These are phyloP conservation scores for Junonia oenone DNA, from an alignment of 2,888 invertebrate species.

Conservation along the genomic window DNA sequence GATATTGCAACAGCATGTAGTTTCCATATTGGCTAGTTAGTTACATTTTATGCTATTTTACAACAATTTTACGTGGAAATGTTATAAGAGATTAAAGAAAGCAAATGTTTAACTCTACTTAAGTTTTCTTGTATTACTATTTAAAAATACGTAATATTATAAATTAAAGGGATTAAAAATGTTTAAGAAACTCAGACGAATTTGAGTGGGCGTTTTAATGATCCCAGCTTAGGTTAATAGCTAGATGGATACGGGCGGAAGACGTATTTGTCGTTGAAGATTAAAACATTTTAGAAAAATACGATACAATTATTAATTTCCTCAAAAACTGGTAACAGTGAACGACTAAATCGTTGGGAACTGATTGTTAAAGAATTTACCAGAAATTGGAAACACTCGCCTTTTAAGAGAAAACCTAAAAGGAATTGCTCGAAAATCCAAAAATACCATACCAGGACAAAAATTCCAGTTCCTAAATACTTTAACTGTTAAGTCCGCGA, in stretches of 20 bases:
- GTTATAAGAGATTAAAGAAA: too few species aligned
- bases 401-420: background rate
- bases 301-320: background rate
- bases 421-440: background rate
- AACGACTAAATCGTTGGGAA: too few species aligned
- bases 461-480: background rate
- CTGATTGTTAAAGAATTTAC: background rate
- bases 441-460: background rate
- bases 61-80: too few species aligned
- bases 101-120: too few species aligned
- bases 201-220: background rate
- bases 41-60: too few species aligned
- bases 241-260: background rate
- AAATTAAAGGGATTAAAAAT: too few species aligned
- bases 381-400: background rate
- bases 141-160: too few species aligned
- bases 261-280: background rate
- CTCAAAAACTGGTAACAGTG: background rate
- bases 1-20: background rate
- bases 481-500: slow-evolving; percentile 4
- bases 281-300: background rate
- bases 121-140: too few species aligned
- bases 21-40: too few species aligned
- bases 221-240: background rate
- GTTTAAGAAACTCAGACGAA: too few species aligned